Percentiles rank a stretch among this genome's conserved stretches.
These are phyloP conservation scores for Lissocephala sabroskyi DNA, from an alignment of 2,888 invertebrate species.

Conservation along the genomic window DNA sequence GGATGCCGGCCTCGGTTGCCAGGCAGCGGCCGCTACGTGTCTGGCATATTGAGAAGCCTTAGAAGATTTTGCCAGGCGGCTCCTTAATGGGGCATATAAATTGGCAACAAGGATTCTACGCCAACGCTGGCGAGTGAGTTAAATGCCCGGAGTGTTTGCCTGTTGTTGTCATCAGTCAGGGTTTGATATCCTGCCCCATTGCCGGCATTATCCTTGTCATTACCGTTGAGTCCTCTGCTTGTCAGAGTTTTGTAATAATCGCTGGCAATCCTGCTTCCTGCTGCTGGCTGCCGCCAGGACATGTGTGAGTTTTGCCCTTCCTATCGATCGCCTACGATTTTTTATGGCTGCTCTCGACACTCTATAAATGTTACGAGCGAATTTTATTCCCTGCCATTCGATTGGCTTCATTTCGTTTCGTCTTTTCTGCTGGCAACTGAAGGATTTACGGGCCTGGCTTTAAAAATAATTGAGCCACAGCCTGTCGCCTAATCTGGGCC, in stretches of 20 bases:
- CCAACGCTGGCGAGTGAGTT: constrained; percentile 24
- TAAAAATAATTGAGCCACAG: no score
- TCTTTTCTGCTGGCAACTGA: constrained; percentile 1
- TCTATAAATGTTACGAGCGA: constrained; percentile 54
- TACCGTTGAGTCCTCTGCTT: no score
- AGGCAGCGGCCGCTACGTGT: constrained; percentile 32
- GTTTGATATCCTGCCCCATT: no score
- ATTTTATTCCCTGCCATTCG: constrained; percentile 26
- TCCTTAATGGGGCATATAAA: constrained; percentile 4
- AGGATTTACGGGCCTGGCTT: constrained; percentile 2
- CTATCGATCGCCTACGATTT: constrained; percentile 12
- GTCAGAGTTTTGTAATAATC: no score
- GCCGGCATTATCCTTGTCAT: no score
- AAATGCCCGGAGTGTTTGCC: constrained; percentile 34
- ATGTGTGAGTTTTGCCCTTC: background rate
- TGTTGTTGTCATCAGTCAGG: constrained; percentile 5
- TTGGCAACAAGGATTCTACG: background rate
- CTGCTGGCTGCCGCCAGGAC: no score
- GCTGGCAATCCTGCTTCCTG: no score
- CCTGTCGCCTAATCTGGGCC: constrained; percentile 35
- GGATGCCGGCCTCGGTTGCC: constrained; percentile 22
- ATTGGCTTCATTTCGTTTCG: constrained; percentile 23
- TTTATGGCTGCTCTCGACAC: constrained; percentile 37
- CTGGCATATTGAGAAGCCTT: constrained; percentile 19
- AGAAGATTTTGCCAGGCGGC: background rate